Evolutionary conservation across 2,888 invertebrate genomes (phyloP), one percentile per base, ranked within the genome.

Genomic region (Caenorhabditis wallacei): DNA sequence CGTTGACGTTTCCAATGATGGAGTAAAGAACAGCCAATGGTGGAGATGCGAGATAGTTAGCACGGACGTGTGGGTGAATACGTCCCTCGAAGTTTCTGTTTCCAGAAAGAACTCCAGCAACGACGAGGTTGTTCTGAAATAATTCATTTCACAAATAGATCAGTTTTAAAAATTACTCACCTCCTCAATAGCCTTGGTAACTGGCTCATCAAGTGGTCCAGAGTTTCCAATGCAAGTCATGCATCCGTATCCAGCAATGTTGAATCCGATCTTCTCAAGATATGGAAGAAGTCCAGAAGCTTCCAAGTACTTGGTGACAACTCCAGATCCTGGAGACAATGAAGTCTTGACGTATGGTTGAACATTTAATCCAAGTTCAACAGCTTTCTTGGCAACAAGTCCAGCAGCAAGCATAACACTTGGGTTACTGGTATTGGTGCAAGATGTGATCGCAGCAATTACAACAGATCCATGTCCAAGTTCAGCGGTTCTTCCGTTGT

Each of bases 191-290:
- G 96, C 96, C 89, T 96, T 95, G 0, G 95, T 95, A n/a, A 97
- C 95, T 88, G 95, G 94, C 66, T 97, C 97, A 70, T 96, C 95
- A 0, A 99, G 94, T 0, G 97, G 97, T 0, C 98, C 98, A 5
- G 96, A 96, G 94, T 99, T 99, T 0, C 98, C 98, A 88, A 99
- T 99, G 92, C 99, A 99, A 0, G 98, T 98, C 98, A 98, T 98
- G 92, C 99, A 99, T 0, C 98, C 98, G 92, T 98, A 99, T n/a
- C 98, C 98, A 0, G 98, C 97, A 61, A 96, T 95, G 92, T 96
- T 95, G 92, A 98, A 99, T 8, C 94, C 93, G 87, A 82, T 88
- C 69, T 88, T 88, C 78, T 86, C 78, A 72, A 98, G 93, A 89
- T 95, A 95, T 0, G 96, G 96, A 18, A 96, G 94, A 1, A 98